Base-by-base conservation (phyloP, 2,113 vertebrate species). In the Baryphthengus martii region DNA sequence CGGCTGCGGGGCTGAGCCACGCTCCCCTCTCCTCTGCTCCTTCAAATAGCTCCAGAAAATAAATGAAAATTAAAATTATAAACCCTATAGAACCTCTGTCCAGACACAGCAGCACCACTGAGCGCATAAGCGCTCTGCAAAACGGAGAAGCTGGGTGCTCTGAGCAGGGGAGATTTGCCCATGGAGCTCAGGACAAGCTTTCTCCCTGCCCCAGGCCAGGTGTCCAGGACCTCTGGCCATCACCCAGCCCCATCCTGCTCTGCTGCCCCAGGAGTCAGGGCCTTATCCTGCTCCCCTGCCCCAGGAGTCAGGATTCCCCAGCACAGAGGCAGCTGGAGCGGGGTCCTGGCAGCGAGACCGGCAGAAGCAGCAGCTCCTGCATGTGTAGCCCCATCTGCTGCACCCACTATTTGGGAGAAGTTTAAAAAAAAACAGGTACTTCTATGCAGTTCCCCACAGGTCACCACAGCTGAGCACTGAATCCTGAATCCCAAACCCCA, bases 101-200 rank as follows among this genome's bases (percentile, higher is more conserved):
- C 80, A 1, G 79, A 55, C 1, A 12, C 66, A 11, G 50, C 71
- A 10, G 58, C 68, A 5, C 10, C 12, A 29, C 62, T 7, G 63
- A 29, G 42, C 1, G 1, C 50, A 19, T 26, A 6, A 16, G 35
- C 0, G 9, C 61, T 14, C 55, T 14, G 62, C 1, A 1, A 72
- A 65, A 17, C 17, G 8, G 29, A 1, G 25, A 47, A 14, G 61
- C 1, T 29, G 44, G 17, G 8, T 2, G 29, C 16, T 68, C 13
- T 25, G 35, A 26, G 11, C 10, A 1, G 12, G 24, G 11, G 15
- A 24, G 4, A 37, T 17, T 44, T 71, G 33, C 11, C 31, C 20
- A 0, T 0, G 49, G 55, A 26, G 42, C 3, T 11, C 2, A 21
- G 29, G 40, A 63, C 35, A 59, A 44, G 47, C 37, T 19, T 10